These are phyloP conservation scores for Agrypnia vestita DNA, from an alignment of 1,140 invertebrate species.

Conservation along the genomic window DNA sequence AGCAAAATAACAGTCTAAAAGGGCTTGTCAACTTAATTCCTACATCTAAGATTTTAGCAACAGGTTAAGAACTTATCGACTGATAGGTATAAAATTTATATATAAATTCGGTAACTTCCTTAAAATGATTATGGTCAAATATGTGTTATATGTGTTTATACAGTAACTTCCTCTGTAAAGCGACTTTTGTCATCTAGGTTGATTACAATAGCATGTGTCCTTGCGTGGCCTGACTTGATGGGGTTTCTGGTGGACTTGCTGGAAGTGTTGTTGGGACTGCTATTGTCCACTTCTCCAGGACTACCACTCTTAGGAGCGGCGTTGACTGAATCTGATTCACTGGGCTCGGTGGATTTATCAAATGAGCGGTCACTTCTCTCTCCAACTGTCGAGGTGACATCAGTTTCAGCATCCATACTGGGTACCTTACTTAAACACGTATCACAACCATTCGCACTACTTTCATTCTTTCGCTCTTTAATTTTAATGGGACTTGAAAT, in stretches of 20 bases:
- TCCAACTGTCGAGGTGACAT: conserved; percentile 56
- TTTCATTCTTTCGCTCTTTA: conserved; percentile 38
- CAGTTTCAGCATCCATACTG: conserved; percentile 54
- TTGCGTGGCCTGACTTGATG: conserved; percentile 78
- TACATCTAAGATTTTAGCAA: conserved; percentile 9
- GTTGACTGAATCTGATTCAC: conserved; percentile 66
- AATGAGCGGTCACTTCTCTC: conserved; percentile 60
- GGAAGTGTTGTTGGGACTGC: conserved; percentile 47
- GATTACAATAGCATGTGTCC: conserved; percentile 83
- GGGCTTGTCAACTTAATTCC: neutral
- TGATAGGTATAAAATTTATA: conserved; percentile 13
- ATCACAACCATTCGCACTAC: conserved; percentile 61
- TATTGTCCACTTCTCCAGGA: conserved; percentile 44
- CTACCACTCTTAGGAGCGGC: conserved; percentile 49
- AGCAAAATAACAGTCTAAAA: conserved; percentile 34
- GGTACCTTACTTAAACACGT: conserved; percentile 55
- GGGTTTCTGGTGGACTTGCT: conserved; percentile 54
- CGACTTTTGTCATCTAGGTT: conserved; percentile 86
- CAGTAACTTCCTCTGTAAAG: conserved; percentile 86
- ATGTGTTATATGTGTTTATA: conserved; percentile 70
- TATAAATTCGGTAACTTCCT: conserved; percentile 12
- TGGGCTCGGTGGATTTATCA: conserved; percentile 67
- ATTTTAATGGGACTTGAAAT: conserved; percentile 37
- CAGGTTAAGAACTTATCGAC: neutral
- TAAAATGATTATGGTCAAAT: neutral